Conservation (phyloP, 1,140 invertebrate species). For the Chironomus tepperi region DNA sequence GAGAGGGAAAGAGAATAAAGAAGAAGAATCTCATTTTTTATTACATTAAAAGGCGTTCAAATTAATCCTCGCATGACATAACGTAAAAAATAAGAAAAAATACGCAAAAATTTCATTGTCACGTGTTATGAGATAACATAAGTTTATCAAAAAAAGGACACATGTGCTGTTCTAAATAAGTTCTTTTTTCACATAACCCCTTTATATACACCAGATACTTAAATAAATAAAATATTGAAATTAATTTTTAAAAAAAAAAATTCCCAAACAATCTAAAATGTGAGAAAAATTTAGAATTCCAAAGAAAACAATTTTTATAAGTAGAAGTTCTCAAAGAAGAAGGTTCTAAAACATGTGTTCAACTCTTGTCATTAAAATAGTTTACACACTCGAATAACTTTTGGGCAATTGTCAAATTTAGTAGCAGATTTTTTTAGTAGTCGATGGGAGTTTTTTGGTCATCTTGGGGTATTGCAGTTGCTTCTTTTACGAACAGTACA, state of each 20-base stretch:
- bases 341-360: not conserved
- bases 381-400: constrained; percentile 5
- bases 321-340: not conserved
- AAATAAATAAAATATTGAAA: too few relatives aligned
- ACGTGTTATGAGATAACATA: not conserved
- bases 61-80: too few relatives aligned
- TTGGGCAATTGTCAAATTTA: not conserved
- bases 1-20: not conserved
- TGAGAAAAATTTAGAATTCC: not conserved
- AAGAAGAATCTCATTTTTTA: too few relatives aligned
- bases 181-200: not conserved
- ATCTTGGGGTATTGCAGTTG: too few relatives aligned
- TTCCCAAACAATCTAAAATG: not conserved
- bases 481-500: too few relatives aligned
- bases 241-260: not conserved
- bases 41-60: too few relatives aligned
- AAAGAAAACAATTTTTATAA: not conserved
- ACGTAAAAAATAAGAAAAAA: not conserved
- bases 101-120: not conserved
- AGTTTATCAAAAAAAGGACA: not conserved
- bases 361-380: not conserved
- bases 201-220: not conserved
- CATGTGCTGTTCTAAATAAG: not conserved
- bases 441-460: too few relatives aligned
- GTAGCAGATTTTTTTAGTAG: too few relatives aligned